Percentiles rank a stretch among this genome's conserved stretches.
Evolutionary conservation across 2,888 invertebrate genomes (phyloP).

Genomic region (Macropis europaea): DNA sequence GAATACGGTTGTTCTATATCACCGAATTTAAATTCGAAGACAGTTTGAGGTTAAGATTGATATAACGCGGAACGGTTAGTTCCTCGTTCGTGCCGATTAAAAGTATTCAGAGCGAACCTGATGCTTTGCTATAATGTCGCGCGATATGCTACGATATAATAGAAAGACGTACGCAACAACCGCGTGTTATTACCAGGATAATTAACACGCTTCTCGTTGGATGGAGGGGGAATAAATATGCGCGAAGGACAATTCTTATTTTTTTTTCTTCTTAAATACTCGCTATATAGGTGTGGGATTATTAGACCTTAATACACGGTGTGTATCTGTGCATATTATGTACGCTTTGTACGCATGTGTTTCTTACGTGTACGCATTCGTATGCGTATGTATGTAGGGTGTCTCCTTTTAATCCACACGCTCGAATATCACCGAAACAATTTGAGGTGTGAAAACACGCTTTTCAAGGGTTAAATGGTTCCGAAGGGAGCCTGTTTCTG

Average conservation of each 20-base stretch:
- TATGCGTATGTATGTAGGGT: neutral
- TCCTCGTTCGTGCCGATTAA: neutral
- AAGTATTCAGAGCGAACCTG: slow-evolving; percentile 12
- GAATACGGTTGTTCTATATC: no score
- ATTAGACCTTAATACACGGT: slow-evolving; percentile 47
- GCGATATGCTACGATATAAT: slow-evolving; percentile 38
- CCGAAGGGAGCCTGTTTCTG: no score
- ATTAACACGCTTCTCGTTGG: slow-evolving; percentile 34
- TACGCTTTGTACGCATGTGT: slow-evolving; percentile 27
- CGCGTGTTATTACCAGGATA: slow-evolving; percentile 26
- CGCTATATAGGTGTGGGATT: slow-evolving; percentile 42
- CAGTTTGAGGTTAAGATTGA: no score
- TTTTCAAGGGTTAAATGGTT: no score
- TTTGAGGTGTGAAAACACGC: no score
- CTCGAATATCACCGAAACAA: no score
- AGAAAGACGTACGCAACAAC: slow-evolving; percentile 53
- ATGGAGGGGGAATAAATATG: slow-evolving; percentile 44
- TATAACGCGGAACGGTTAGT: neutral
- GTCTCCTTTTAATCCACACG: no score
- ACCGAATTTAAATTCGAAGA: no score
- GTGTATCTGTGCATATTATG: slow-evolving; percentile 42
- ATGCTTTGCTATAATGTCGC: slow-evolving; percentile 5
- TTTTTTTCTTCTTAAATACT: slow-evolving; percentile 35
- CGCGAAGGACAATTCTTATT: slow-evolving; percentile 43
- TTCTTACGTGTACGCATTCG: slow-evolving; percentile 3